Base-by-base conservation (phyloP, 1,140 invertebrate species). In the Ceratoteleas bidentatus region DNA sequence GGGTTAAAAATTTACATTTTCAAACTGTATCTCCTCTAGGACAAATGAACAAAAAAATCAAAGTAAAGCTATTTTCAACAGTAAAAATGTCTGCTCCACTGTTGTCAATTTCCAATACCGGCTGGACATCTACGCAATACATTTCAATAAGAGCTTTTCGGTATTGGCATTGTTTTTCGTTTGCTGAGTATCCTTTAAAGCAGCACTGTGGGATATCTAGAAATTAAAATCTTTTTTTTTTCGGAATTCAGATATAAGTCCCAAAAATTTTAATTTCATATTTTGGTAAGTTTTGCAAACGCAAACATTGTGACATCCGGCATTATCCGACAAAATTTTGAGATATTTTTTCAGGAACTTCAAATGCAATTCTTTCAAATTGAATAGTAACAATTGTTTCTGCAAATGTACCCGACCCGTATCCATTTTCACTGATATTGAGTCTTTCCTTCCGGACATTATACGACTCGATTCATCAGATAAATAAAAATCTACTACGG, bases 351-450 rank as follows among this genome's bases (percentile, higher is more conserved):
- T 24, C 11, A 32, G 58, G 72, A 87, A 86, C 8, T 33, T n/a
- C 32, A 36, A 40, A 75, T 86, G 79, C 38, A 86, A 36, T 33
- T 87, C 84, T 34, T 84, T 80, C 7, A 85, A 50, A 75, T 87
- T 86, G 45, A 45, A 43, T 11, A 83, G 56, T 15, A 86, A 54
- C 38, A 84, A 66, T 7, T 75, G 65, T 34, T 85, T 87, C 38
- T 85, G 84, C 15, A 74, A 33, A 50, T 76, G 54, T 36, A 52
- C 40, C 38, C 73, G 50, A 33, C 75, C 61, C n/a, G 49, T 70
- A 57, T 78, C 14, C 0, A 56, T 61, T 43, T 74, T 74, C 4
- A 85, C 49, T n/a, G 73, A 79, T 9, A 84, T 58, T 6, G 16
- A 75, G 53, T 86, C 85, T 57, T 84, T 82, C 66, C 36, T 65